Percentiles rank a stretch among this genome's conserved stretches.
Evolutionary conservation across 2,797 vertebrate genomes (phyloP).

Genomic region (Echiichthys vipera): DNA sequence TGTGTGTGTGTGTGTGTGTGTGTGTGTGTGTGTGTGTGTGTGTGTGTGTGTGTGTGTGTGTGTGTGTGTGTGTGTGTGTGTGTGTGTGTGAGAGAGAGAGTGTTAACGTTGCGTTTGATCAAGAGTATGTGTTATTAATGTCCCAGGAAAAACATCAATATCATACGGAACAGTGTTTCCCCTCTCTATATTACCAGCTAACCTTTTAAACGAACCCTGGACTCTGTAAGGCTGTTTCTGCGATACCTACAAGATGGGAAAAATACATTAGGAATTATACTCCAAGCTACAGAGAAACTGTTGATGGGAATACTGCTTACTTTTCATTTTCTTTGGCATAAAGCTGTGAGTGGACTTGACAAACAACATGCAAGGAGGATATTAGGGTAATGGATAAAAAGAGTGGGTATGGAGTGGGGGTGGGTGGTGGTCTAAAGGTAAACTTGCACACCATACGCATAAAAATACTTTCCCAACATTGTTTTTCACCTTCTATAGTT

Average conservation of each 20-base stretch:
- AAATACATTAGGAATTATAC: constrained; percentile 71
- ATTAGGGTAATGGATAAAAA: constrained; percentile 60
- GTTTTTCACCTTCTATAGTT: constrained; percentile 1
- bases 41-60: neutral
- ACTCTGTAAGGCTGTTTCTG: constrained; percentile 66
- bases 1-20: constrained; percentile 6
- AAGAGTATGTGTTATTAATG: constrained; percentile 45
- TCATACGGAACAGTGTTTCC: constrained; percentile 48
- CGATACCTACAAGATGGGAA: constrained; percentile 62
- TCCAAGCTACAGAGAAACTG: constrained; percentile 58
- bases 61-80: constrained; percentile 1
- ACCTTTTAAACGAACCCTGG: constrained; percentile 74
- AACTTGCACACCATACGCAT: constrained; percentile 18
- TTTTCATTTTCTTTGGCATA: constrained; percentile 71
- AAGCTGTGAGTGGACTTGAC: constrained; percentile 53
- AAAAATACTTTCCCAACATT: constrained; percentile 9
- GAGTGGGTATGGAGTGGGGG: neutral
- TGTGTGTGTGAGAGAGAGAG: neutral
- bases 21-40: neutral
- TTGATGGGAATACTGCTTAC: constrained; percentile 73
- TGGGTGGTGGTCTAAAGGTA: constrained; percentile 9
- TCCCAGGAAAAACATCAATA: constrained; percentile 60
- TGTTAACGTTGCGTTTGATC: constrained; percentile 16
- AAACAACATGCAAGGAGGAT: constrained; percentile 56
- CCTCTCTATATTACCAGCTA: constrained; percentile 66